Evolutionary conservation across 2,113 vertebrate genomes (phyloP).

Genomic region (Sisor rabdophorus): DNA sequence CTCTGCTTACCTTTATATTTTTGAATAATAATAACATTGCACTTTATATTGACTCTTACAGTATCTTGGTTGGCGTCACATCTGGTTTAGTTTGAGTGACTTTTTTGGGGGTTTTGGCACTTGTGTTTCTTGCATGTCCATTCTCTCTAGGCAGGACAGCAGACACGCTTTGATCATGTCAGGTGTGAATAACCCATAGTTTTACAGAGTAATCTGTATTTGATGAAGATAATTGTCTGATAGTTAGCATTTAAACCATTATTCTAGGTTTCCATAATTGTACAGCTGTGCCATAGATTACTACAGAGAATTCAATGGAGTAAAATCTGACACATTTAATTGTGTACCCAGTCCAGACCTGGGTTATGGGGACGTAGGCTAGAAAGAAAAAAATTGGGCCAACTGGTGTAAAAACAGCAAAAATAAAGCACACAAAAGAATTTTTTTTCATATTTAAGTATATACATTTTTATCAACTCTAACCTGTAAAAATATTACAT

Average conservation of each 20-base stretch:
- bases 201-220: neutral
- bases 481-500: too few relatives aligned
- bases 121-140: slow-evolving; percentile 57
- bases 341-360: too few relatives aligned
- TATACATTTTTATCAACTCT: too few relatives aligned
- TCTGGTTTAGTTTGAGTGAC: slow-evolving; percentile 68
- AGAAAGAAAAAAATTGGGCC: too few relatives aligned
- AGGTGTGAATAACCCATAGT: neutral
- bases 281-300: neutral
- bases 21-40: slow-evolving; percentile 62
- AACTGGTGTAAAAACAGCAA: too few relatives aligned
- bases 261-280: neutral
- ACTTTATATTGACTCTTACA: slow-evolving; percentile 33
- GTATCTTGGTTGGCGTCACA: slow-evolving; percentile 55
- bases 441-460: too few relatives aligned
- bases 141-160: slow-evolving; percentile 30
- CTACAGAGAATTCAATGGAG: neutral
- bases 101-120: slow-evolving; percentile 64
- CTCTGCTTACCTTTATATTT: slow-evolving; percentile 57
- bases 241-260: neutral
- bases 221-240: neutral
- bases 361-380: too few relatives aligned
- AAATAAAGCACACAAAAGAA: too few relatives aligned
- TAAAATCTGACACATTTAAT: neutral
- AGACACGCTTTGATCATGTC: neutral